These are phyloP conservation scores for Antheraea assamensis DNA, from an alignment of 2,888 invertebrate species.

Conservation along the genomic window DNA sequence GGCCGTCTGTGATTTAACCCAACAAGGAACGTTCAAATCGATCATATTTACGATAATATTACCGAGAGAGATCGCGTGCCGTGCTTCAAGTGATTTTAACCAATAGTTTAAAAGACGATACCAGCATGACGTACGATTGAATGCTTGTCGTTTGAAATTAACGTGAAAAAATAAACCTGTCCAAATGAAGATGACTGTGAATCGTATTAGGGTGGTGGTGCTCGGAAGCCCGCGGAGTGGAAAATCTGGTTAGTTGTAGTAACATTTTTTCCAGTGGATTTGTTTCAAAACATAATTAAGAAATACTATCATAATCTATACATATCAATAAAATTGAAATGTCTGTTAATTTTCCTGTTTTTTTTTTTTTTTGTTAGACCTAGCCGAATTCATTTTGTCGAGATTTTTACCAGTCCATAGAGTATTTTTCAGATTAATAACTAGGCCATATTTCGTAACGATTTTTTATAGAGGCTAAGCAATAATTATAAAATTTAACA, in stretches of 20 bases:
- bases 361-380: no score
- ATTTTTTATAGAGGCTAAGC: no score
- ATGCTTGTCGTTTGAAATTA: conserved; percentile 45
- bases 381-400: no score
- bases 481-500: no score
- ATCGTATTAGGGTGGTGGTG: conserved; percentile 90
- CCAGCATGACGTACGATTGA: conserved; percentile 55
- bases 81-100: conserved; percentile 54
- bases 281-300: background rate
- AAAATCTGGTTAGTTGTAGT: conserved; percentile 86
- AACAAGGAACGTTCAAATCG: conserved; percentile 50
- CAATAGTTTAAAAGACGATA: conserved; percentile 45
- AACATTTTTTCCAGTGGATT: conserved; percentile 20
- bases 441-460: no score
- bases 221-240: conserved; percentile 89
- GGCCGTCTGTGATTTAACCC: conserved; percentile 42
- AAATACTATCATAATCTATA: background rate
- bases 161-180: conserved; percentile 57
- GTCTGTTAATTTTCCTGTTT: no score
- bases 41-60: conserved; percentile 73
- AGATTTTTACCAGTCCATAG: no score
- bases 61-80: conserved; percentile 44
- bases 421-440: no score
- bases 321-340: no score
- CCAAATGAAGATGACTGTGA: conserved; percentile 88